phyloP scores from a whole-genome alignment of 1,140 invertebrate species.

The Drosophila sulfurigaster region DNA sequence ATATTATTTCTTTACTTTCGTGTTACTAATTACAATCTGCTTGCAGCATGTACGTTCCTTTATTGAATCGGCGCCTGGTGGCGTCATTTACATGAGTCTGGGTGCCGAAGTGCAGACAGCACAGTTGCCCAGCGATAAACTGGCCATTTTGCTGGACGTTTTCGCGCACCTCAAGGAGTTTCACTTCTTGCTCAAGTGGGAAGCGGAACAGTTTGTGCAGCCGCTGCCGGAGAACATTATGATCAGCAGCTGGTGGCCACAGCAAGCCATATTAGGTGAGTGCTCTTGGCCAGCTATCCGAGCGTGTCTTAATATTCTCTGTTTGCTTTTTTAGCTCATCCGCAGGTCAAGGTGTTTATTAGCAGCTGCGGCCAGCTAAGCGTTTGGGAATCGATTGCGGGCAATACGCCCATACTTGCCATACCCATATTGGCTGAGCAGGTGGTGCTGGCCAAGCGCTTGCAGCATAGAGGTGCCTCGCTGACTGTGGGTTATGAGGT shows the following conservation, averaged over 20 bases:
- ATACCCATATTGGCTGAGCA: constrained; percentile 88
- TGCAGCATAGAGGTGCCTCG: constrained; percentile 72
- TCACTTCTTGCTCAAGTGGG: constrained; percentile 89
- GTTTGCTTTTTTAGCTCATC: constrained; percentile 84
- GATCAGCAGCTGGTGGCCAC: constrained; percentile 89
- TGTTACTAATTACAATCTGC: background rate
- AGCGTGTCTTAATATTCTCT: background rate
- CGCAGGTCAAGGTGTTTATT: constrained; percentile 87
- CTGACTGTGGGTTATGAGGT: constrained; percentile 61
- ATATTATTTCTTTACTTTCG: background rate
- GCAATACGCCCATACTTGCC: constrained; percentile 87
- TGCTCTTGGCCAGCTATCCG: no score
- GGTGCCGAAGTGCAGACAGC: constrained; percentile 87
- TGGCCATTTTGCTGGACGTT: constrained; percentile 85
- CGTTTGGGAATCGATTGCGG: constrained; percentile 87
- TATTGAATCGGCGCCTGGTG: constrained; percentile 86
- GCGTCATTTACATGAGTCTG: constrained; percentile 88
- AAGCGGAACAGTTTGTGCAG: constrained; percentile 85
- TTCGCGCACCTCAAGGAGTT: constrained; percentile 86
- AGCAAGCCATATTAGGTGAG: constrained; percentile 88
- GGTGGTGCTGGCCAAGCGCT: constrained; percentile 85
- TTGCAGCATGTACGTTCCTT: constrained; percentile 84
- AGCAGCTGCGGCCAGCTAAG: constrained; percentile 89
- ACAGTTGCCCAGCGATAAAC: constrained; percentile 86
- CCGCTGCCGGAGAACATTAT: constrained; percentile 87